Base-by-base conservation (phyloP, 1,140 invertebrate species). In the Mya arenaria region DNA sequence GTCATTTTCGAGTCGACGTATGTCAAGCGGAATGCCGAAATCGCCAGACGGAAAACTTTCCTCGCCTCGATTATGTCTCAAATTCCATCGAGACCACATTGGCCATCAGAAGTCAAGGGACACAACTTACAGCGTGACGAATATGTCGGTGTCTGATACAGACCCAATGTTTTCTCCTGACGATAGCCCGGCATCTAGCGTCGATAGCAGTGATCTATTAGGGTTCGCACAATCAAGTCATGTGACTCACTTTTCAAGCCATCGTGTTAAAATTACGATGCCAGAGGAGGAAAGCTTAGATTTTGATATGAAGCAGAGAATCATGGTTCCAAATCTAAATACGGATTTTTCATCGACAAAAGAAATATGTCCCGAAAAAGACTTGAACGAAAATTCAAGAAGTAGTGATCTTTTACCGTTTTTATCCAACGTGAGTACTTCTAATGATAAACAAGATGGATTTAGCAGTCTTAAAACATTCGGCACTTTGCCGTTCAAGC, bases 1-100 rank as follows among this genome's bases (percentile, higher is more conserved):
- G n/a, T 79, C 75, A 5, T 79, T 68, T 52, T 79, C 75, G 41
- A 66, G 62, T 1, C 65, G 82, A 28, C 74, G 80, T 34, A 65
- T 81, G 39, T 65, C 88, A 60, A 81, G 82, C 32, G 30, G 30
- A 13, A 79, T 84, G 6, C 88, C 88, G 30, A 84, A 86, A 75
- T 86, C 87, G 68, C 87, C 87, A 30, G 91, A 92, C 36, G 52
- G 63, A 23, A 89, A 89, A 72, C 78, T 87, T 5, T 91, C 92
- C 80, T 95, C 94, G 73, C 94, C 94, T 37, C 92, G 94, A 75
- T 93, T 95, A 69, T 94, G 94, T 86, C 91, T 95, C 60, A 93
- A 94, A 84, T 93, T 95, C 79, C 94, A 95, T 86, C 93, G 94
- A 75, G 92, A 94, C 72, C 94, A 91, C 86, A 81, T 86, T 48